Conservation (phyloP, 2,797 vertebrate species). For the Enteromius trimaculatus region DNA sequence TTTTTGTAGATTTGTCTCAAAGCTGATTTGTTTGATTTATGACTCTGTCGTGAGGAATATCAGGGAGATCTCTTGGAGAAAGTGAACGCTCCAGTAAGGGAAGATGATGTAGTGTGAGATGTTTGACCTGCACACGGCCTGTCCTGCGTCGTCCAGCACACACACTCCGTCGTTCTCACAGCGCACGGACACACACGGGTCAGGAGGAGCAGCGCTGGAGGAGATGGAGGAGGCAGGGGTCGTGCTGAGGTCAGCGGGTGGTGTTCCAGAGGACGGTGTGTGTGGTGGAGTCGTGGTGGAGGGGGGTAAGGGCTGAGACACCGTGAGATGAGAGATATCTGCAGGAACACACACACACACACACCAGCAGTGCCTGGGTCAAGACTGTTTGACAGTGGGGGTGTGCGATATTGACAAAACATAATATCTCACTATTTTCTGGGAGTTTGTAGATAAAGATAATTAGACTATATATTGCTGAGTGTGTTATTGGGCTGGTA, state of each 20-base stretch:
- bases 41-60: not conserved
- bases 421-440: too few relatives aligned
- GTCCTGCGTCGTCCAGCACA: not conserved
- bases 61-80: not conserved
- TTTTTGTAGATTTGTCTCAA: too few relatives aligned
- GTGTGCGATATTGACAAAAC: too few relatives aligned
- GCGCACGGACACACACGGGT: constrained; percentile 21
- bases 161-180: constrained; percentile 55
- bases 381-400: too few relatives aligned
- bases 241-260: not conserved
- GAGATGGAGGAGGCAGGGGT: not conserved
- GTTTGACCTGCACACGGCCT: constrained; percentile 56
- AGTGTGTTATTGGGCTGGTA: too few relatives aligned
- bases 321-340: constrained; percentile 57
- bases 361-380: too few relatives aligned
- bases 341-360: not conserved
- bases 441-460: too few relatives aligned
- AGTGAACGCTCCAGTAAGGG: too few relatives aligned
- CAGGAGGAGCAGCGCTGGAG: not conserved
- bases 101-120: too few relatives aligned
- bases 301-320: constrained; percentile 43
- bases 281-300: not conserved
- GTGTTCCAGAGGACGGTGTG: not conserved
- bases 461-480: too few relatives aligned
- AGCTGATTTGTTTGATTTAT: too few relatives aligned